These are phyloP conservation scores for Gortyna flavago DNA, from an alignment of 2,888 invertebrate species.

Conservation along the genomic window DNA sequence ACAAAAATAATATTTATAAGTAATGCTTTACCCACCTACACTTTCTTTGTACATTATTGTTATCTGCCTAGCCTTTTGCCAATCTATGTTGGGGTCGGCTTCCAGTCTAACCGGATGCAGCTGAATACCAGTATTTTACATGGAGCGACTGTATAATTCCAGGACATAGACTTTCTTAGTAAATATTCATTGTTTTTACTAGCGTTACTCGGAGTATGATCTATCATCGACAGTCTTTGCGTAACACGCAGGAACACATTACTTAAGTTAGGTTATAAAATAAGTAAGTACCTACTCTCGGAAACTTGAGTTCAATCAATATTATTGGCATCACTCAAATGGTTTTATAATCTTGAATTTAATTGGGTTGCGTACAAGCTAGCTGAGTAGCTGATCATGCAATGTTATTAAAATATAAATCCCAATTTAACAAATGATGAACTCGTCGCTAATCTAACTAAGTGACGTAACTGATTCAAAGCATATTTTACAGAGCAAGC, in stretches of 20 bases:
- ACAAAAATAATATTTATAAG: not conserved
- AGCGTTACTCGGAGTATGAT: slow-evolving; percentile 18
- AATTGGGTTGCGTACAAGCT: not conserved
- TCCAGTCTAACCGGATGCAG: too few relatives aligned
- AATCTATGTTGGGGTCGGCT: too few relatives aligned
- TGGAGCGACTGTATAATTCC: too few relatives aligned
- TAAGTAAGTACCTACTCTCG: slow-evolving; percentile 20
- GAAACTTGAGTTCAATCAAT: slow-evolving; percentile 28
- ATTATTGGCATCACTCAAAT: slow-evolving; percentile 7
- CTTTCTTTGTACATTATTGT: not conserved
- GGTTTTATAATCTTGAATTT: not conserved
- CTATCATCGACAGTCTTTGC: slow-evolving; percentile 21
- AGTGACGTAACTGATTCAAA: too few relatives aligned
- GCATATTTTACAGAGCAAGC: too few relatives aligned
- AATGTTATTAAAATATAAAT: not conserved
- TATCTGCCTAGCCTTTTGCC: too few relatives aligned
- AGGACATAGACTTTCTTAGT: not conserved
- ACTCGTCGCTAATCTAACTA: too few relatives aligned
- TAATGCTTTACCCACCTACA: not conserved
- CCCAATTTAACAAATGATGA: not conserved
- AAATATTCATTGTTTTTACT: slow-evolving; percentile 9
- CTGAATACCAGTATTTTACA: too few relatives aligned
- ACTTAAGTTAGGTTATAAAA: slow-evolving; percentile 31
- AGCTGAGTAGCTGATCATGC: not conserved
- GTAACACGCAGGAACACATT: slow-evolving; percentile 31